phyloP scores from a whole-genome alignment of 2,888 invertebrate species.

The Helobdella robusta region DNA sequence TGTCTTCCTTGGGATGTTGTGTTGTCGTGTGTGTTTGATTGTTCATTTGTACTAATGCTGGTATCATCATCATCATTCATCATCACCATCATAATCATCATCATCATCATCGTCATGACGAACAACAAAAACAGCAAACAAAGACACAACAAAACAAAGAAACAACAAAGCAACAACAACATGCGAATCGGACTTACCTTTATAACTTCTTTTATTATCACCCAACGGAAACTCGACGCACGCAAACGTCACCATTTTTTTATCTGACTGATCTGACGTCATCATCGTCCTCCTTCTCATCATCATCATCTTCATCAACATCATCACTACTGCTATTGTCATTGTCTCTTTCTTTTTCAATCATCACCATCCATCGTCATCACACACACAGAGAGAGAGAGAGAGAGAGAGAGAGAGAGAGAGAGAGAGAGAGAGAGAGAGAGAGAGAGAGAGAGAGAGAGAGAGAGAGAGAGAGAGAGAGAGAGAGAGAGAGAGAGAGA shows the following conservation, averaged over 20 bases:
- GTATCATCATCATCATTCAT: neutral
- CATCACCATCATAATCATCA: neutral
- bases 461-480: neutral
- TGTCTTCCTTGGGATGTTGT: no score
- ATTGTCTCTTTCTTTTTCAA: neutral
- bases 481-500: conserved; percentile 3
- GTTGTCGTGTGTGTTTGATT: no score
- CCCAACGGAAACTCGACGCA: no score
- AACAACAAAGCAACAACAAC: no score
- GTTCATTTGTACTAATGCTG: no score
- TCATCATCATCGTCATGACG: no score
- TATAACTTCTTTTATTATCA: no score
- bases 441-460: neutral
- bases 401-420: conserved; percentile 1
- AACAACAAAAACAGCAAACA: no score
- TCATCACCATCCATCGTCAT: neutral
- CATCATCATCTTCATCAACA: neutral
- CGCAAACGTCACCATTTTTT: neutral
- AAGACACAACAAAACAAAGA: no score
- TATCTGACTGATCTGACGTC: neutral
- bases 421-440: neutral
- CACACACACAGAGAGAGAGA: neutral
- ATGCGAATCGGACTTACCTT: no score
- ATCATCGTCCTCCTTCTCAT: neutral
- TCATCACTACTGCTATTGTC: neutral